phyloP scores from a whole-genome alignment of 2,113 vertebrate genomes.

The Cariama cristata region DNA sequence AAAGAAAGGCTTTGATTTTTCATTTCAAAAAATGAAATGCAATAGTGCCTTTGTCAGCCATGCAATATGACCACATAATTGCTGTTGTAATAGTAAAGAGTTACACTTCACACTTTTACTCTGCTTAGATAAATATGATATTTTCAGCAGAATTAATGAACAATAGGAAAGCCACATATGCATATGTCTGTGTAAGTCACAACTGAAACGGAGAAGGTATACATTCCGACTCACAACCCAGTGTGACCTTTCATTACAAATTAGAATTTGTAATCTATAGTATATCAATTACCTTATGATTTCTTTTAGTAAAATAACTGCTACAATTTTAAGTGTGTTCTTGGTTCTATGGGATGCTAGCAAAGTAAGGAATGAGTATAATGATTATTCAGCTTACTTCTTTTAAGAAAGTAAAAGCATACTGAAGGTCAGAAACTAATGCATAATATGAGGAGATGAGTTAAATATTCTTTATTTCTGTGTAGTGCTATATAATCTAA shows the following conservation, averaged over 20 bases:
- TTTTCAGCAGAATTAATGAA: background rate
- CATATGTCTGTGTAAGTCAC: background rate
- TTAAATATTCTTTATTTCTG: background rate
- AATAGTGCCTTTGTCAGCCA: background rate
- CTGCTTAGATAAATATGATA: background rate
- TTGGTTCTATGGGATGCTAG: background rate
- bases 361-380: background rate
- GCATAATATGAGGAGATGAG: background rate
- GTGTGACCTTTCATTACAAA: background rate
- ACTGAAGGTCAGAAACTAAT: background rate
- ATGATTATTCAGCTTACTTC: background rate
- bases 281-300: background rate
- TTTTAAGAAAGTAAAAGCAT: background rate
- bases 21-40: background rate
- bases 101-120: background rate
- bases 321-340: background rate
- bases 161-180: background rate
- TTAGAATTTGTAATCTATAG: background rate
- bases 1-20: background rate
- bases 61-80: background rate
- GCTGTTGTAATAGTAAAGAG: background rate
- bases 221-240: background rate
- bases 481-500: background rate
- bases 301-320: background rate
- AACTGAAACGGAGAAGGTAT: background rate